A percentile compares a stretch with the other conserved stretches of the same genome.
phyloP scores from a whole-genome alignment of 2,113 vertebrate genomes.

The Gopherus evgoodei region DNA sequence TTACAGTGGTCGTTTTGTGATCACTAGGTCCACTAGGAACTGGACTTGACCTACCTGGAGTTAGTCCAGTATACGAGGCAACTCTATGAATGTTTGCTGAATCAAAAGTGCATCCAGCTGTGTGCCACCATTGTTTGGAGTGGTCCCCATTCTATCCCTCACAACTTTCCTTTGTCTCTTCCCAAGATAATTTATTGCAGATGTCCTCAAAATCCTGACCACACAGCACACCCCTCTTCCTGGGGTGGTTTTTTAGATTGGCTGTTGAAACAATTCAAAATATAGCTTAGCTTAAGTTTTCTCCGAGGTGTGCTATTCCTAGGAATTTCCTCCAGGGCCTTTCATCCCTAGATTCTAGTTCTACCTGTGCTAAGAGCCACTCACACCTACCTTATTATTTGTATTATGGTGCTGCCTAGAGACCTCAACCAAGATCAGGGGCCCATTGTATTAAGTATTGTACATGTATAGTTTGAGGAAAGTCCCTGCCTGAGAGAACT shows the following conservation, averaged over 20 bases:
- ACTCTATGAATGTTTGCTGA: neutral
- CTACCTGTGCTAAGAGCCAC: neutral
- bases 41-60: neutral
- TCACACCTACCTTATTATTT: neutral
- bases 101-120: neutral
- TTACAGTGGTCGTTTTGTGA: neutral
- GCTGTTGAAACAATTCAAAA: neutral
- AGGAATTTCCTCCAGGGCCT: neutral
- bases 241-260: neutral
- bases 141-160: neutral
- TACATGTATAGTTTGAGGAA: neutral
- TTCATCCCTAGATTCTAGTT: neutral
- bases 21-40: neutral
- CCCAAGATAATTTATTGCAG: neutral
- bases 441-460: neutral
- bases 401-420: neutral
- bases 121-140: neutral
- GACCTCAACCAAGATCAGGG: neutral
- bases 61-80: neutral
- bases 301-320: neutral
- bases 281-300: neutral
- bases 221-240: neutral
- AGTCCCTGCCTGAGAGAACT: neutral
- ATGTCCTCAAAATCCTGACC: neutral
- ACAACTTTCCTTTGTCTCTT: neutral